Conservation (phyloP, 92 coral and sea anemone species). For the Bergia puertoricense region DNA sequence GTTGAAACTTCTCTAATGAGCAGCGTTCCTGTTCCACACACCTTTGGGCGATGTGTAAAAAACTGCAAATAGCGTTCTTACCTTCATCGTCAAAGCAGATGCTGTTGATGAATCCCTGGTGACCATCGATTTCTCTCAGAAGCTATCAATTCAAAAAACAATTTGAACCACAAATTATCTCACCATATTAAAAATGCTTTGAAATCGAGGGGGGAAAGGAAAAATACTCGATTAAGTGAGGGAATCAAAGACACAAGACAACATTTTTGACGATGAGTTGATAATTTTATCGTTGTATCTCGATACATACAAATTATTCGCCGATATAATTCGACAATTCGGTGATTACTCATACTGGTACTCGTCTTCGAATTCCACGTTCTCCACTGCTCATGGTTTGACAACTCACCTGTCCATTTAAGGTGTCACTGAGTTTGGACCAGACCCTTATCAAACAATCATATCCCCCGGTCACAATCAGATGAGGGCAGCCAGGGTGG, state of each 20-base stretch:
- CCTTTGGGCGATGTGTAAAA: not conserved
- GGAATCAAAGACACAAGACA: no score
- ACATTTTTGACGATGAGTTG: no score
- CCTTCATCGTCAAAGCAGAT: conserved; percentile 91
- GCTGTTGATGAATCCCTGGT: conserved; percentile 88
- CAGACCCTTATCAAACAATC: conserved; percentile 92
- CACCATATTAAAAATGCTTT: no score
- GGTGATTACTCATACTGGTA: no score
- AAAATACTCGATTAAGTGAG: no score
- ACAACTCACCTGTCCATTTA: conserved; percentile 84
- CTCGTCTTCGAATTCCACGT: no score
- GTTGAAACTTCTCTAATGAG: no score
- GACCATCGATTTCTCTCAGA: conserved; percentile 90
- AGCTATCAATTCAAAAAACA: conserved; percentile 56
- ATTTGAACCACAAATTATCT: not conserved
- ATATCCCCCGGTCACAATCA: conserved; percentile 95
- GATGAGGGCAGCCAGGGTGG: conserved; percentile 79
- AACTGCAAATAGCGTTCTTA: conserved; percentile 2
- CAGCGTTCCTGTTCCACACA: no score
- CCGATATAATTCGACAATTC: no score
- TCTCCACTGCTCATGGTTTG: not conserved
- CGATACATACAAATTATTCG: no score
- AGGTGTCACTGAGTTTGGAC: conserved; percentile 85
- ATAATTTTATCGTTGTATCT: no score
- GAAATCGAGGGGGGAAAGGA: no score